phyloP scores from a whole-genome alignment of 1,140 invertebrate genomes.

The Lethocerus indicus region DNA sequence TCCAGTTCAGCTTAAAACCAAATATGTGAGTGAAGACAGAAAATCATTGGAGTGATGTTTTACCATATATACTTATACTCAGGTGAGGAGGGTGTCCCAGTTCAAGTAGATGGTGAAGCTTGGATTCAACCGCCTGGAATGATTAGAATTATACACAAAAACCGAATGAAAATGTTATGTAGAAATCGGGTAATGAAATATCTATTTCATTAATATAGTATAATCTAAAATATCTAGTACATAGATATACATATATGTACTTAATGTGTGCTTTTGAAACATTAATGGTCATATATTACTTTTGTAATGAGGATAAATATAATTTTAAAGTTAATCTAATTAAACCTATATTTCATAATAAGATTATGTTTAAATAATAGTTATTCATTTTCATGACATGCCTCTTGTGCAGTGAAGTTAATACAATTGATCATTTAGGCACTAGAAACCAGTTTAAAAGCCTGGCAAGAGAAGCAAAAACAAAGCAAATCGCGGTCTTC shows the following conservation, averaged over 20 bases:
- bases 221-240: neutral
- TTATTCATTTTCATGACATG: too few relatives aligned
- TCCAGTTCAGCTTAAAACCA: too few relatives aligned
- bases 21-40: too few relatives aligned
- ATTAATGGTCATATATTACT: neutral
- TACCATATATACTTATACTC: slow-evolving; percentile 3
- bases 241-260: neutral
- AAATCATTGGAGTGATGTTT: neutral
- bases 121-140: slow-evolving; percentile 96
- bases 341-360: neutral
- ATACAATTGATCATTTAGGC: slow-evolving; percentile 29
- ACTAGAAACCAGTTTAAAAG: slow-evolving; percentile 72
- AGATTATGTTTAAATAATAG: too few relatives aligned
- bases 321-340: neutral
- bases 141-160: slow-evolving; percentile 90
- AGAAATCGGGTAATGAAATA: slow-evolving; percentile 60
- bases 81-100: slow-evolving; percentile 70
- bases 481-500: slow-evolving; percentile 20
- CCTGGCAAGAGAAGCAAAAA: slow-evolving; percentile 90
- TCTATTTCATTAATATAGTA: neutral
- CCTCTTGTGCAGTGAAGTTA: neutral
- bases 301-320: neutral
- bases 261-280: neutral
- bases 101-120: slow-evolving; percentile 92
- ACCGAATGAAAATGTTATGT: slow-evolving; percentile 88